These are phyloP conservation scores for Polypterus senegalus DNA, from an alignment of 2,113 vertebrate genomes.

Conservation along the genomic window DNA sequence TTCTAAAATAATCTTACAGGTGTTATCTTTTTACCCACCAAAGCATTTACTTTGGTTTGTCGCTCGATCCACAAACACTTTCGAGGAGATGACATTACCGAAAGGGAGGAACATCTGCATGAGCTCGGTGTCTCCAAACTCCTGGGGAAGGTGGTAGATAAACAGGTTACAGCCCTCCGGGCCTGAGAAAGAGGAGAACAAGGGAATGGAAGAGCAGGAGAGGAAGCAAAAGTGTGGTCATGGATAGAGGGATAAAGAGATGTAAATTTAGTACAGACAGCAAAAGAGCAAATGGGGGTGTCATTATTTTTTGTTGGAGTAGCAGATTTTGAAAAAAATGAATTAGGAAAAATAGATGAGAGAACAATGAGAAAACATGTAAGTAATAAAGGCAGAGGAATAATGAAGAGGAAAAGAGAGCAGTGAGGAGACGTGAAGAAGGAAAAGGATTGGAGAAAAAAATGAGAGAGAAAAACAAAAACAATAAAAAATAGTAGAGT, in stretches of 20 bases:
- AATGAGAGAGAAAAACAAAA: conserved; percentile 4
- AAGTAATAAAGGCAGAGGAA: conserved; percentile 3
- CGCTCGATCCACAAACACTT: conserved; percentile 99
- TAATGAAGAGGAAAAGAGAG: conserved; percentile 1
- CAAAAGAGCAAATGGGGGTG: conserved; percentile 5
- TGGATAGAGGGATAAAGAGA: conserved; percentile 14
- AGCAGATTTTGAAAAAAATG: conserved; percentile 3
- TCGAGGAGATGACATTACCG: conserved; percentile 99
- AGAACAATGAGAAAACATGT: conserved; percentile 12
- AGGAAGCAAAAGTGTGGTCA: conserved; percentile 20
- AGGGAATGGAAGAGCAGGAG: conserved; percentile 22
- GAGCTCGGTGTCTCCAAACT: conserved; percentile 99
- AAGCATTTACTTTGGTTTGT: conserved; percentile 99
- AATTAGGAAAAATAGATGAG: conserved; percentile 21
- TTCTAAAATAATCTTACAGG: conserved; percentile 79
- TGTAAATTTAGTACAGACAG: not conserved
- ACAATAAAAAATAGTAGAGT: too few species aligned
- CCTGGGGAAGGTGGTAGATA: conserved; percentile 99
- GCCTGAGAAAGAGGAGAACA: conserved; percentile 53
- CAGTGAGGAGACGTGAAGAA: not conserved
- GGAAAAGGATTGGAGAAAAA: conserved; percentile 8
- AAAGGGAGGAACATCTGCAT: conserved; percentile 99
- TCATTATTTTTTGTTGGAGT: not conserved
- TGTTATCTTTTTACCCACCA: conserved; percentile 99
- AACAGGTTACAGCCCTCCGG: conserved; percentile 99